A percentile compares a stretch with the other conserved stretches of the same genome.
phyloP scores from a whole-genome alignment of 2,113 vertebrate genomes.

The Proteles cristata region DNA sequence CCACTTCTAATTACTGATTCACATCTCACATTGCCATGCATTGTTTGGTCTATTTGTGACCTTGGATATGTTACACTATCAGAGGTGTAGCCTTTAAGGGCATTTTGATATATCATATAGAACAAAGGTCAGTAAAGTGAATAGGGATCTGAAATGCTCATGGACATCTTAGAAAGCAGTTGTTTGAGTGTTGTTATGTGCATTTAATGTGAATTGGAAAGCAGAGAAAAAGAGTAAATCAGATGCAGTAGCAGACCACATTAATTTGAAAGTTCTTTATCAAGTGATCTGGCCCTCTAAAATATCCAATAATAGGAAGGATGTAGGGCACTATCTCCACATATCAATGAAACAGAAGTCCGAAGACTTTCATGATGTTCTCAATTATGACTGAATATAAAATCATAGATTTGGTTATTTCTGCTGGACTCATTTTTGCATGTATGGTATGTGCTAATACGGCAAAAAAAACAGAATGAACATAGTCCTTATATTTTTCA shows the following conservation, averaged over 20 bases:
- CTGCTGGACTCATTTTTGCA: not conserved
- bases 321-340: not conserved
- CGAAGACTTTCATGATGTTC: not conserved
- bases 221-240: not conserved
- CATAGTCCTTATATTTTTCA: not conserved
- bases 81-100: not conserved
- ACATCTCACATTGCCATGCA: not conserved
- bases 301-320: not conserved
- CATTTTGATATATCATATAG: not conserved
- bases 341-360: not conserved
- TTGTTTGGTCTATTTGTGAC: not conserved
- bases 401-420: not conserved
- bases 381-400: not conserved
- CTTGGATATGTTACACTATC: not conserved
- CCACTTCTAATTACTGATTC: not conserved
- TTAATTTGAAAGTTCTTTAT: not conserved
- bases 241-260: not conserved
- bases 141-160: not conserved
- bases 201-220: not conserved
- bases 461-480: not conserved
- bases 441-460: not conserved
- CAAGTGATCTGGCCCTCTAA: not conserved
- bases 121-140: not conserved
- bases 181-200: not conserved
- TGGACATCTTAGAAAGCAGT: not conserved